Conservation (phyloP, 2,888 invertebrate genomes). For the Clunio marinus region DNA sequence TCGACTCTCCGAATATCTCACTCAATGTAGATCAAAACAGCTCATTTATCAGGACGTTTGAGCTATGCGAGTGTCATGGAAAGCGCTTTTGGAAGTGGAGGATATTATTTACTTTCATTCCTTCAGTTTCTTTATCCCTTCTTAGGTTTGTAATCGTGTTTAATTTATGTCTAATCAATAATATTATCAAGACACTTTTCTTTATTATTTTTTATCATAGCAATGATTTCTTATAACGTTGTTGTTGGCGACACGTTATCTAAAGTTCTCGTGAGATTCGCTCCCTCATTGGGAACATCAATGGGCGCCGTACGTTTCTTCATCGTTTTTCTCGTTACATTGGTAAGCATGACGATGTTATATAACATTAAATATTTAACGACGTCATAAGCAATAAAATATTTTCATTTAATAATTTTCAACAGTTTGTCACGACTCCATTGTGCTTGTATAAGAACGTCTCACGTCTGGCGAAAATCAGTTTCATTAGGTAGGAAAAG, state of each 20-base stretch:
- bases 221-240: constrained; percentile 84
- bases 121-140: constrained; percentile 81
- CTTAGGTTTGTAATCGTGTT: constrained; percentile 63
- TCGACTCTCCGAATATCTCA: background rate
- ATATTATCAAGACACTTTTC: too few species aligned
- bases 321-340: constrained; percentile 66
- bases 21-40: constrained; percentile 45
- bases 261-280: constrained; percentile 70
- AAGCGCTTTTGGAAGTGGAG: constrained; percentile 72
- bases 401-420: background rate
- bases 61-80: constrained; percentile 73
- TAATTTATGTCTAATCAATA: constrained; percentile 30
- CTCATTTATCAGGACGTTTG: constrained; percentile 70
- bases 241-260: constrained; percentile 83
- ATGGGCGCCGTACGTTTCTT: constrained; percentile 52
- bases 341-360: constrained; percentile 48
- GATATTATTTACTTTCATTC: constrained; percentile 68
- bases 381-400: background rate
- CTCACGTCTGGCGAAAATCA: constrained; percentile 50
- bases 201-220: constrained; percentile 56
- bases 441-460: constrained; percentile 75
- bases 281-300: constrained; percentile 52
- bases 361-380: too few species aligned
- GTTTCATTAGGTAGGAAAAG: constrained; percentile 46
- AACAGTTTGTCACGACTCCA: constrained; percentile 66